Evolutionary conservation across 2,888 invertebrate species (phyloP), one percentile per base, ranked within the genome.

Genomic region (Cephus pulcher): DNA sequence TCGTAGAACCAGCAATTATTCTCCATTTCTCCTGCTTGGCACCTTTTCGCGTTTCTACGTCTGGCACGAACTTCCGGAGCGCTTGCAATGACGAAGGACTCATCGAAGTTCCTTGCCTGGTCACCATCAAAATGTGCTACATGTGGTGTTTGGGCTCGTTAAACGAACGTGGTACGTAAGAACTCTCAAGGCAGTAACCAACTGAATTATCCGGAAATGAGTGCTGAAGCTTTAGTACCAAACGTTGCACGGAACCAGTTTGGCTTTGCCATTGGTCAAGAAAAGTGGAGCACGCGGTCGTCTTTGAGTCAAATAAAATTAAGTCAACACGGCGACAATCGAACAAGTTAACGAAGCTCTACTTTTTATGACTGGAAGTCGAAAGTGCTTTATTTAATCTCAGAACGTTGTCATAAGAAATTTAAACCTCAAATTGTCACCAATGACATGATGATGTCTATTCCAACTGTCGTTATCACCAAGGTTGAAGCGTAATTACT

Each of bases 11-110:
- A 56, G 75, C 56, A 75, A 75, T 75, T 75, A 75, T 30, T 75
- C 75, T 75, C n/a, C 32, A 32, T 75, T 75, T n/a, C 12, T 56
- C 23, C 34, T 75, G 75, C 15, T 75, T 40, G 23, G 23, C 23
- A 56, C 56, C 56, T 56, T 56, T 56, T 56, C 56, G 56, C 9
- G 23, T 23, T 56, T 23, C 23, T 56, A 23, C 56, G 56, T 56
- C 23, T 9, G 56, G 23, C 56, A 56, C 56, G 56, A 56, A 56
- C 23, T 23, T 9, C 56, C 23, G 56, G 23, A 23, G 6, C 56
- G 56, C 9, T 23, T 56, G 23, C 9, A 56, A 15, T 23, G 56
- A 56, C 56, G 23, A 23, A 56, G 23, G 56, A 9, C 9, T 56
- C 23, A 15, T 56, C 56, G 23, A 56, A 23, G 56, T 56, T 56